These are phyloP conservation scores for Diogma glabrata DNA, from an alignment of 2,888 invertebrate genomes.

Conservation along the genomic window DNA sequence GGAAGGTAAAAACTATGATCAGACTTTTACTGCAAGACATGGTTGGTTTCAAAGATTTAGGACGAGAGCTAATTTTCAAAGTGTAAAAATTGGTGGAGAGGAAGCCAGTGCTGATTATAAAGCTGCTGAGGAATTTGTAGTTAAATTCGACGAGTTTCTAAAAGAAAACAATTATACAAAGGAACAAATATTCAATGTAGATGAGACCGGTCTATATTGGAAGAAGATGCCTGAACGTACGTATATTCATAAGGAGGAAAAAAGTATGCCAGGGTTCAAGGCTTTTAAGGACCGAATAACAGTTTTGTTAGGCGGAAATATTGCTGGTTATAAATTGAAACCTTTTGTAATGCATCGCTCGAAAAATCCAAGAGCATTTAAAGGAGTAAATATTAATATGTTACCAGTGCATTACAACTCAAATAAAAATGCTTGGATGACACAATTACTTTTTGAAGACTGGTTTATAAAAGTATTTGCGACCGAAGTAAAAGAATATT, in stretches of 20 bases:
- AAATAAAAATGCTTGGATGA: not conserved
- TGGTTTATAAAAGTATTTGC: not conserved
- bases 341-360: slow-evolving; percentile 6
- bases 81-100: slow-evolving; percentile 5
- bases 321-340: slow-evolving; percentile 8
- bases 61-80: slow-evolving; percentile 8
- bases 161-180: slow-evolving; percentile 7
- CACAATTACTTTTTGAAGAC: not conserved
- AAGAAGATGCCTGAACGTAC: slow-evolving; percentile 8
- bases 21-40: slow-evolving; percentile 7
- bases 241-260: slow-evolving; percentile 8
- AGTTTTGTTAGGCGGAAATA: slow-evolving; percentile 1
- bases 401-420: slow-evolving; percentile 6
- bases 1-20: slow-evolving; percentile 6
- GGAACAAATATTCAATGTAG: slow-evolving; percentile 5
- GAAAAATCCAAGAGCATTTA: slow-evolving; percentile 5
- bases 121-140: slow-evolving; percentile 7
- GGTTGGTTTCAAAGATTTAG: slow-evolving; percentile 6
- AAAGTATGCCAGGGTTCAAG: slow-evolving; percentile 2
- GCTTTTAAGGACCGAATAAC: slow-evolving; percentile 2
- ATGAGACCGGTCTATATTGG: not conserved
- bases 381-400: slow-evolving; percentile 7
- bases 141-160: slow-evolving; percentile 7
- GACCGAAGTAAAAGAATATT: slow-evolving; percentile 7
- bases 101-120: slow-evolving; percentile 2